A percentile compares a stretch with the other conserved stretches of the same genome.
Conservation (phyloP, 2,797 vertebrate genomes). For the Macrochelys suwanniensis region DNA sequence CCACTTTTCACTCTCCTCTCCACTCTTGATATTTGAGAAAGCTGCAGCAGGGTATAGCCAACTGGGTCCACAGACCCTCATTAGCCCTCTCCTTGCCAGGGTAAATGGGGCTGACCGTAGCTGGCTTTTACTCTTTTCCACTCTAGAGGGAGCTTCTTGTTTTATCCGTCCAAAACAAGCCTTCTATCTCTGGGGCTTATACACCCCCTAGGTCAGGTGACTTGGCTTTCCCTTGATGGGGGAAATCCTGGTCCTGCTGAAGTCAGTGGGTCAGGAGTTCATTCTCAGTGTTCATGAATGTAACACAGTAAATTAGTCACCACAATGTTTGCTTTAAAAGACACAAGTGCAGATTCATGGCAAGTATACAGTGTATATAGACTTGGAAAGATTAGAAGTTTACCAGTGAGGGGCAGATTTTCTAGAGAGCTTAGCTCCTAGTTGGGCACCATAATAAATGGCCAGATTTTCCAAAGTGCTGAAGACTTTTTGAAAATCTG, state of each 20-base stretch:
- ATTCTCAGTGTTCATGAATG: neutral
- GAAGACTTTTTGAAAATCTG: neutral
- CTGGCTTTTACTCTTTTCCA: neutral
- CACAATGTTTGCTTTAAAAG: neutral
- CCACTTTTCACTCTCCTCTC: too few relatives aligned
- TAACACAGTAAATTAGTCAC: neutral
- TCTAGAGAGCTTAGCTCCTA: neutral
- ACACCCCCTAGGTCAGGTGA: neutral
- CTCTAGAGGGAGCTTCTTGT: neutral
- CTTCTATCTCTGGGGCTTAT: neutral
- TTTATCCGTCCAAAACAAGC: neutral
- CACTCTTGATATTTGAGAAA: too few relatives aligned
- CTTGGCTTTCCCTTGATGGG: neutral
- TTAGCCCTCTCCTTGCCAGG: neutral
- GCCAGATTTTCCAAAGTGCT: neutral
- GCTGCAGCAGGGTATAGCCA: too few relatives aligned
- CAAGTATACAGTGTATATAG: neutral
- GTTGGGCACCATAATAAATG: neutral
- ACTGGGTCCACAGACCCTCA: neutral
- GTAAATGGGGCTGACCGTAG: neutral
- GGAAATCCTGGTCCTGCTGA: neutral
- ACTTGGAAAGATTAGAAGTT: neutral
- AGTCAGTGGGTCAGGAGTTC: neutral
- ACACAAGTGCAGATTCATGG: neutral
- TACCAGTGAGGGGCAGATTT: neutral